Evolutionary conservation across 2,888 invertebrate genomes (phyloP).

Genomic region (Atrina japonica): DNA sequence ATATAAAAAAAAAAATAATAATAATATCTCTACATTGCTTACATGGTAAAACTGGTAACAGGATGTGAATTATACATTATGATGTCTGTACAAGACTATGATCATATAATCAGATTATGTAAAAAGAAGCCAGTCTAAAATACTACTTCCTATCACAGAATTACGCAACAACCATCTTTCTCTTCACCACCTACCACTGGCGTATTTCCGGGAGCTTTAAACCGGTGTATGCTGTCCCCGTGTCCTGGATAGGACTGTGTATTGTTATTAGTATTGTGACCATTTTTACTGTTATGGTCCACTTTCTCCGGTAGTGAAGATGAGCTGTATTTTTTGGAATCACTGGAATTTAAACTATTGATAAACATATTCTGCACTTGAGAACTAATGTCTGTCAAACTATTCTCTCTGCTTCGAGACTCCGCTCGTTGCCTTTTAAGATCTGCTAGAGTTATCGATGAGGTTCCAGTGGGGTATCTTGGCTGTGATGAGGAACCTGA

Average conservation of each 20-base stretch:
- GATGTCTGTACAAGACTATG: no score
- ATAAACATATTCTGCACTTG: conserved; percentile 72
- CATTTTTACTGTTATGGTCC: conserved; percentile 55
- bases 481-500: conserved; percentile 18
- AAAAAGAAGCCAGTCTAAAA: no score
- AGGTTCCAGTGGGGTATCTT: conserved; percentile 85
- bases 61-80: no score
- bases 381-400: conserved; percentile 57
- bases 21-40: no score
- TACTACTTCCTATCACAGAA: conserved; percentile 54
- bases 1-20: no score
- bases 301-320: conserved; percentile 28
- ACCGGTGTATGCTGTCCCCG: conserved; percentile 63
- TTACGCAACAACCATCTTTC: conserved; percentile 71
- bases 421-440: conserved; percentile 91
- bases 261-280: conserved; percentile 60
- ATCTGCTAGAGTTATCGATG: conserved; percentile 90
- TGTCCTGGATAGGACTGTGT: conserved; percentile 49
- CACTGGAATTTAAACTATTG: conserved; percentile 53
- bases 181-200: conserved; percentile 70
- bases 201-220: conserved; percentile 62
- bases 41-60: no score
- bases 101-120: no score
- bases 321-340: conserved; percentile 55
- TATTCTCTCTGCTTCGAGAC: conserved; percentile 54